Conservation (phyloP, 2,113 vertebrate species). For the Argyrosomus japonicus region DNA sequence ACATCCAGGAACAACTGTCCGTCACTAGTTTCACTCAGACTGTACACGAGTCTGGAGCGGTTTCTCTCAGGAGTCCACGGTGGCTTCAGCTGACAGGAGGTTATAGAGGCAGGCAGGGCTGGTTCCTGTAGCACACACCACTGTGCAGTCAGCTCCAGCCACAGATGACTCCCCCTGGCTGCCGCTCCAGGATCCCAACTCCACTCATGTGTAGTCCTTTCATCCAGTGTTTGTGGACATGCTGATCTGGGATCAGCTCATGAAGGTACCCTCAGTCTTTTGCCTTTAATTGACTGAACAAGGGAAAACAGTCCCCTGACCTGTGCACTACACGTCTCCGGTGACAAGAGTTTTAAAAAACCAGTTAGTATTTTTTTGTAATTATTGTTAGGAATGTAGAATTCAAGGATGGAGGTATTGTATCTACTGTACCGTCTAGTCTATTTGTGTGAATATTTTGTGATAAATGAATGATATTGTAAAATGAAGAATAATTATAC, state of each 20-base stretch:
- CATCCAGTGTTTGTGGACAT: constrained; percentile 46
- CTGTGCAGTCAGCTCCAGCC: constrained; percentile 48
- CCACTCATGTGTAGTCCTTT: constrained; percentile 16
- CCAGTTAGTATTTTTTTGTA: constrained; percentile 71
- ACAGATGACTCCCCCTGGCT: constrained; percentile 14
- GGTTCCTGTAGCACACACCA: constrained; percentile 69
- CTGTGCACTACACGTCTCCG: constrained; percentile 66
- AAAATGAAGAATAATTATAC: constrained; percentile 69
- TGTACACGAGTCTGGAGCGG: constrained; percentile 17
- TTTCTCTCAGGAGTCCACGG: constrained; percentile 2
- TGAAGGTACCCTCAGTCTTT: constrained; percentile 58
- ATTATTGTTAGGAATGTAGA: constrained; percentile 80
- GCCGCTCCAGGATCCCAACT: constrained; percentile 39
- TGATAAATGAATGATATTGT: constrained; percentile 74
- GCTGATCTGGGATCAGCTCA: constrained; percentile 77
- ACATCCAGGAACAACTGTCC: constrained; percentile 16
- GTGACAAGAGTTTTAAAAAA: constrained; percentile 64
- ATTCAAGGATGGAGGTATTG: constrained; percentile 66
- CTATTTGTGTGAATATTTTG: constrained; percentile 80
- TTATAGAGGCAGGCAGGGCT: constrained; percentile 65
- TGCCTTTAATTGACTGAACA: constrained; percentile 73
- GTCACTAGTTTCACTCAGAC: constrained; percentile 25
- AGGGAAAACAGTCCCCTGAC: constrained; percentile 64
- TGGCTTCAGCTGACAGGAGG: constrained; percentile 44
- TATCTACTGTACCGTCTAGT: constrained; percentile 54